A percentile compares a stretch with the other conserved stretches of the same genome.
Conservation (phyloP, 53 echinoderm and acorn worm genomes). For the Stichopus horrens region DNA sequence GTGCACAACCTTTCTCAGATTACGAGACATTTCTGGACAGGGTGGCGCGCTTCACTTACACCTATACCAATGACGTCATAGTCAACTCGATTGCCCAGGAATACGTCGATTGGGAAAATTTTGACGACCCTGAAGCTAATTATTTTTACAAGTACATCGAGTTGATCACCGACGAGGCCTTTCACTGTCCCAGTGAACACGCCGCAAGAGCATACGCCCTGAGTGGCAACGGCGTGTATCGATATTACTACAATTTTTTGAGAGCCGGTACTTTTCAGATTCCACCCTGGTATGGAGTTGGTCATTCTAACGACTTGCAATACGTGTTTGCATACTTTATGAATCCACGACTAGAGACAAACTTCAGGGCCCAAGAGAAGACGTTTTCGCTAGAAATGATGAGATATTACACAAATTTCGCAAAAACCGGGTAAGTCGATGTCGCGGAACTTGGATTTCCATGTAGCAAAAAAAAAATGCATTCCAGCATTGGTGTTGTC, state of each 20-base stretch:
- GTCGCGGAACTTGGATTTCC: too few species aligned
- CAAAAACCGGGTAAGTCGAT: slow-evolving; percentile 68
- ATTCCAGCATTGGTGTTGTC: too few species aligned
- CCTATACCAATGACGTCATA: slow-evolving; percentile 63
- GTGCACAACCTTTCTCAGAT: slow-evolving; percentile 8
- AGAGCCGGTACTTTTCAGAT: slow-evolving; percentile 50
- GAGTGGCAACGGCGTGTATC: slow-evolving; percentile 54
- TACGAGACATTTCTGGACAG: slow-evolving; percentile 53
- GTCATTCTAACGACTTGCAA: slow-evolving; percentile 65
- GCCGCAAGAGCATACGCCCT: slow-evolving; percentile 60
- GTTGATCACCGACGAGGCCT: slow-evolving; percentile 69
- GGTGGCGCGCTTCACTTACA: slow-evolving; percentile 53
- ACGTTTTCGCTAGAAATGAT: slow-evolving; percentile 58
- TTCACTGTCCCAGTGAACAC: slow-evolving; percentile 59
- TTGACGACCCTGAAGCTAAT: slow-evolving; percentile 63
- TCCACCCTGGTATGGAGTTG: slow-evolving; percentile 66
- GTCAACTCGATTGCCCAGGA: slow-evolving; percentile 64
- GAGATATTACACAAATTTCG: slow-evolving; percentile 70
- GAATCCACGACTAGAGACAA: slow-evolving; percentile 50
- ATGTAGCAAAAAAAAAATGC: too few species aligned
- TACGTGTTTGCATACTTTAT: slow-evolving; percentile 64
- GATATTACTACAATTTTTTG: slow-evolving; percentile 58
- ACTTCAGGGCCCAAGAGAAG: slow-evolving; percentile 18
- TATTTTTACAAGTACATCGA: slow-evolving; percentile 71
- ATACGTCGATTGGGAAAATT: slow-evolving; percentile 67